Evolutionary conservation across 1,140 invertebrate species (phyloP).

Genomic region (Temnothorax curvispinosus): DNA sequence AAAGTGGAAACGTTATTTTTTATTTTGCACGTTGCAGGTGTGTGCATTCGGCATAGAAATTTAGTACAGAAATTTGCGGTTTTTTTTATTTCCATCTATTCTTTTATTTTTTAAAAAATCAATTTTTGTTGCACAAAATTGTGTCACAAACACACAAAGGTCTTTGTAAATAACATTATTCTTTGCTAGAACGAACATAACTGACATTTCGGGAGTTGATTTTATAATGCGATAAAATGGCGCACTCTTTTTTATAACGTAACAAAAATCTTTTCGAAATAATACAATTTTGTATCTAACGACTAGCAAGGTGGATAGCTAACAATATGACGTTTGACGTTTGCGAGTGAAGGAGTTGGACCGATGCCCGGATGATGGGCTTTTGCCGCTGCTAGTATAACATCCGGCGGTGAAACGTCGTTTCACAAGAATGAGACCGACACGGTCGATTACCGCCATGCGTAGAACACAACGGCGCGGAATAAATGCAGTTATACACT

Average conservation of each 20-base stretch:
- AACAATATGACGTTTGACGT: constrained; percentile 46
- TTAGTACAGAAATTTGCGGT: neutral
- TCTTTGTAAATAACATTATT: neutral
- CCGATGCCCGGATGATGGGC: constrained; percentile 20
- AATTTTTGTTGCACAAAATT: constrained; percentile 18
- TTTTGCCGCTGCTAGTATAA: constrained; percentile 7
- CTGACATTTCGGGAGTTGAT: constrained; percentile 48
- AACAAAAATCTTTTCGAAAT: neutral
- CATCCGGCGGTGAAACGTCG: constrained; percentile 34
- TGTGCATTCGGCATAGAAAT: neutral
- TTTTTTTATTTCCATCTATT: neutral
- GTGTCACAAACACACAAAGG: constrained; percentile 23
- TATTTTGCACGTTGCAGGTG: neutral
- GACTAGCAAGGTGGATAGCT: neutral
- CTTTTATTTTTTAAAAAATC: neutral
- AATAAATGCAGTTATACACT: constrained; percentile 61
- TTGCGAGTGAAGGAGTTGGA: constrained; percentile 17
- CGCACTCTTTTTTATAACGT: constrained; percentile 12
- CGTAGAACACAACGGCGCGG: constrained; percentile 29
- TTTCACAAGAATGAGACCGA: constrained; percentile 50
- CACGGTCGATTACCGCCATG: constrained; percentile 59
- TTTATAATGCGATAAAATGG: constrained; percentile 22
- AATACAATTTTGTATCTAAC: constrained; percentile 27
- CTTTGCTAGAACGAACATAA: neutral
- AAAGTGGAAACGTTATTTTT: constrained; percentile 3